Percentiles rank a stretch among this genome's conserved stretches.
Evolutionary conservation across 2,113 vertebrate genomes (phyloP).

Genomic region (Illadopsis cleaveri): DNA sequence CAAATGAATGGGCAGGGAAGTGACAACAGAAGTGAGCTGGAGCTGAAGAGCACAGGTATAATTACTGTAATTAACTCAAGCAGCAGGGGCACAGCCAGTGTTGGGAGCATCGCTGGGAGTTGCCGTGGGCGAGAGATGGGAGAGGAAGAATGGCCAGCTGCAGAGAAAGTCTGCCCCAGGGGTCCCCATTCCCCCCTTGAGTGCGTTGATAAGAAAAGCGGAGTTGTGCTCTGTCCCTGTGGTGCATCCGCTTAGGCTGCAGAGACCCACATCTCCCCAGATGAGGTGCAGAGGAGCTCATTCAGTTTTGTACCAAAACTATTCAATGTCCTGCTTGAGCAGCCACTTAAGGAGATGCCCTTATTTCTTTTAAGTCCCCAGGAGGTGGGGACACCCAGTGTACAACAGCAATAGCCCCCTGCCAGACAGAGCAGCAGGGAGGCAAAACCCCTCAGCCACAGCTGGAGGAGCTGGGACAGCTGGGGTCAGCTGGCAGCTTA

Average conservation of each 20-base stretch:
- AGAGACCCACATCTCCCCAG: neutral
- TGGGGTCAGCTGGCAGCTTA: neutral
- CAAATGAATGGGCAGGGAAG: constrained; percentile 80
- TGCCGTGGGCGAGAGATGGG: neutral
- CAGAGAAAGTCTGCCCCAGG: neutral
- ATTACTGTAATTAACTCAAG: constrained; percentile 83
- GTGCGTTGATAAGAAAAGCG: fast-evolving
- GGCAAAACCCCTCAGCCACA: neutral
- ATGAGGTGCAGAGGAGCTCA: neutral
- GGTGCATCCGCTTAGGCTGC: fast-evolving
- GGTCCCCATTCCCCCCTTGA: neutral
- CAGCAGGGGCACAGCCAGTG: constrained; percentile 68
- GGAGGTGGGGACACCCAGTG: neutral
- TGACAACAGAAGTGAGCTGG: constrained; percentile 75
- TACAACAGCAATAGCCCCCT: neutral
- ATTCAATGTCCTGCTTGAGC: neutral
- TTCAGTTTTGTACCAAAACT: neutral
- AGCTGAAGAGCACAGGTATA: constrained; percentile 76
- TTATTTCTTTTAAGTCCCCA: fast-evolving
- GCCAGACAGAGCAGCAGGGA: fast-evolving
- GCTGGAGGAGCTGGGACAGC: neutral
- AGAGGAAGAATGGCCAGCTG: neutral
- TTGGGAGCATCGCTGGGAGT: constrained; percentile 23
- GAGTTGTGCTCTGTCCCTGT: neutral
- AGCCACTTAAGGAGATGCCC: neutral